These are phyloP conservation scores for Gonioctena quinquepunctata DNA, from an alignment of 1,140 invertebrate species.

Conservation along the genomic window DNA sequence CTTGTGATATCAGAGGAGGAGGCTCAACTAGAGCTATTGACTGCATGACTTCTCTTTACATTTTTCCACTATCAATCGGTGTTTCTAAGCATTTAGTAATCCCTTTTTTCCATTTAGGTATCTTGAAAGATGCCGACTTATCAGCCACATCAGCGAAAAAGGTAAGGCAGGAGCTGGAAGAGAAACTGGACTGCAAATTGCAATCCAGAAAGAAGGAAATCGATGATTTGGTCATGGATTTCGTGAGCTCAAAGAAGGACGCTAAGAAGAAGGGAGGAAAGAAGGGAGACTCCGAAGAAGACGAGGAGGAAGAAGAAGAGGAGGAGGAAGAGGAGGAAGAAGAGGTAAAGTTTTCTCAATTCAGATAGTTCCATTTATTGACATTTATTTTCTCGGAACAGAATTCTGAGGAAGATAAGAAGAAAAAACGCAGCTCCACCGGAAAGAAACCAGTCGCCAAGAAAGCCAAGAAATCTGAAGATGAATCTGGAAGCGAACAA, in stretches of 20 bases:
- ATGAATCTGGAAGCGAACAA: conserved; percentile 64
- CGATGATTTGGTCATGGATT: conserved; percentile 81
- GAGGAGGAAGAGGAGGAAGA: conserved; percentile 64
- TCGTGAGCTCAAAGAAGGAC: conserved; percentile 65
- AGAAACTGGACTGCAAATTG: conserved; percentile 78
- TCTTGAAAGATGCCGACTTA: conserved; percentile 86
- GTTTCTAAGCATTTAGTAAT: too few species aligned
- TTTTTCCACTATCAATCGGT: too few species aligned
- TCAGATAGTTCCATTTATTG: conserved; percentile 32
- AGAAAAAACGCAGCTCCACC: conserved; percentile 62
- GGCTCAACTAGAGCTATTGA: too few species aligned
- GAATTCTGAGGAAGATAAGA: conserved; percentile 63
- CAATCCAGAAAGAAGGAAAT: conserved; percentile 79
- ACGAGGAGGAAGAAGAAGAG: conserved; percentile 66
- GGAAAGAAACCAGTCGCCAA: conserved; percentile 61
- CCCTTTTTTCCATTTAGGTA: conserved; percentile 70
- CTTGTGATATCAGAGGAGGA: too few species aligned
- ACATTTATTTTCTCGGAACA: conserved; percentile 28
- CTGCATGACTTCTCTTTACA: background rate
- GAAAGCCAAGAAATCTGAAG: conserved; percentile 64
- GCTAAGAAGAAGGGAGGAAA: conserved; percentile 60
- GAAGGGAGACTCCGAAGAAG: conserved; percentile 60
- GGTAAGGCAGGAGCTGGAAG: conserved; percentile 85
- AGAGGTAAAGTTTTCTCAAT: conserved; percentile 39
- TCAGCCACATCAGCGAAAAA: conserved; percentile 85